phyloP scores from a whole-genome alignment of 2,888 invertebrate species.

The Aleiodes alternator region DNA sequence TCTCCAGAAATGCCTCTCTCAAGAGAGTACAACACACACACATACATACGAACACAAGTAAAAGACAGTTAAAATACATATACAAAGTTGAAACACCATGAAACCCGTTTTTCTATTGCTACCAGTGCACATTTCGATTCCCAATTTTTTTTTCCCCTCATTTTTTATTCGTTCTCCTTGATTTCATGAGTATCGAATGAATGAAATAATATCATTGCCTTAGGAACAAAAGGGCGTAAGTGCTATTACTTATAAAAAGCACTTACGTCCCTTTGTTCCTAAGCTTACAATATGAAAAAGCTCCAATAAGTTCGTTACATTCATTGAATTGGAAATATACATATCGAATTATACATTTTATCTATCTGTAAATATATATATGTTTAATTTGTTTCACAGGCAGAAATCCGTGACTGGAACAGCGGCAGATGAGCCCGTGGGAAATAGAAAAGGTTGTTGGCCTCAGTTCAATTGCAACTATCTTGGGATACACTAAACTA shows the following conservation, averaged over 20 bases:
- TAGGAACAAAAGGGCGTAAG: too few relatives aligned
- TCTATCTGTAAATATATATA: neutral
- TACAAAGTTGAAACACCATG: neutral
- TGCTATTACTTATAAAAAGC: too few relatives aligned
- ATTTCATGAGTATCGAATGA: too few relatives aligned
- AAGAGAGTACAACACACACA: neutral
- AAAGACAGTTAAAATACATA: neutral
- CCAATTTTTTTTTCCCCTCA: too few relatives aligned
- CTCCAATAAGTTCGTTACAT: too few relatives aligned
- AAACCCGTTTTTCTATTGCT: slow-evolving; percentile 2
- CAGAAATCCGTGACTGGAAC: slow-evolving; percentile 4
- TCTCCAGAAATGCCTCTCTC: too few relatives aligned
- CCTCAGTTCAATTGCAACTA: neutral
- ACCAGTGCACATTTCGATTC: neutral
- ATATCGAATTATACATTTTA: neutral
- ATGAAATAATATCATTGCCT: too few relatives aligned
- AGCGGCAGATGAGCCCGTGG: slow-evolving; percentile 40
- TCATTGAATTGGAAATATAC: neutral
- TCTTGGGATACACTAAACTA: too few relatives aligned
- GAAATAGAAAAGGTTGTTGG: slow-evolving; percentile 14
- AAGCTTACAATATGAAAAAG: too few relatives aligned
- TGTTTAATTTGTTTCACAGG: slow-evolving; percentile 14
- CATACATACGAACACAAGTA: neutral
- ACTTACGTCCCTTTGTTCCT: neutral
- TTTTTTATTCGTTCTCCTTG: too few relatives aligned